A percentile compares a stretch with the other conserved stretches of the same genome.
These are phyloP conservation scores for Tupaia chinensis DNA, from an alignment of 2,113 vertebrate species.

Conservation along the genomic window DNA sequence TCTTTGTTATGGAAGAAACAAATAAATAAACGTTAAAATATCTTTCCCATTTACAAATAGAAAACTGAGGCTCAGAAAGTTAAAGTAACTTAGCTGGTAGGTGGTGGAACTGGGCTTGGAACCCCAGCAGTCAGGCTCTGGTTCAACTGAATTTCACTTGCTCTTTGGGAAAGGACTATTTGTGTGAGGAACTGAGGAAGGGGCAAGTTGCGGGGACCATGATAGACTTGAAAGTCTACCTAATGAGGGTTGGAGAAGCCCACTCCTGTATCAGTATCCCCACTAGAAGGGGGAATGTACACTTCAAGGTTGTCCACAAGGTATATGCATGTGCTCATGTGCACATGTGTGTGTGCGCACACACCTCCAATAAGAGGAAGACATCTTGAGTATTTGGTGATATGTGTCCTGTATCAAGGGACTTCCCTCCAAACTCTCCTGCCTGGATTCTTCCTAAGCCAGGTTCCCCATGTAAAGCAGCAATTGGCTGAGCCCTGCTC, in stretches of 20 bases:
- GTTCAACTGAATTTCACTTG: neutral
- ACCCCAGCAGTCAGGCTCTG: neutral
- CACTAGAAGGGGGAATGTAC: neutral
- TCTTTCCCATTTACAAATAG: neutral
- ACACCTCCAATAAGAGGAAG: neutral
- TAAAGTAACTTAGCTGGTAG: neutral
- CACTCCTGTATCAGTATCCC: neutral
- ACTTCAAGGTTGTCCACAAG: neutral
- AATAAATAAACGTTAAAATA: too few species aligned
- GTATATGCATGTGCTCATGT: rapidly evolving
- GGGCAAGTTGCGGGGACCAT: too few species aligned
- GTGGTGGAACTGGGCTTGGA: neutral
- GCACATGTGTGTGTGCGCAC: neutral
- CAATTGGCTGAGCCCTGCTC: too few species aligned
- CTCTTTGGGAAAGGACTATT: neutral
- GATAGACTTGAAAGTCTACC: neutral
- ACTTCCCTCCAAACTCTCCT: neutral
- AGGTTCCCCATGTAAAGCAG: rapidly evolving
- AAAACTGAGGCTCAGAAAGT: neutral
- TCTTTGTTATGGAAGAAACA: too few species aligned
- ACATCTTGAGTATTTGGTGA: neutral
- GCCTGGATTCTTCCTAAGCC: neutral
- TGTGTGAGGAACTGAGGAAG: neutral
- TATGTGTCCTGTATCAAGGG: neutral
- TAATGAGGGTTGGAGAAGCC: neutral